These are phyloP conservation scores for Hydrocynus forskahlii DNA, from an alignment of 2,797 vertebrate genomes.

Conservation along the genomic window DNA sequence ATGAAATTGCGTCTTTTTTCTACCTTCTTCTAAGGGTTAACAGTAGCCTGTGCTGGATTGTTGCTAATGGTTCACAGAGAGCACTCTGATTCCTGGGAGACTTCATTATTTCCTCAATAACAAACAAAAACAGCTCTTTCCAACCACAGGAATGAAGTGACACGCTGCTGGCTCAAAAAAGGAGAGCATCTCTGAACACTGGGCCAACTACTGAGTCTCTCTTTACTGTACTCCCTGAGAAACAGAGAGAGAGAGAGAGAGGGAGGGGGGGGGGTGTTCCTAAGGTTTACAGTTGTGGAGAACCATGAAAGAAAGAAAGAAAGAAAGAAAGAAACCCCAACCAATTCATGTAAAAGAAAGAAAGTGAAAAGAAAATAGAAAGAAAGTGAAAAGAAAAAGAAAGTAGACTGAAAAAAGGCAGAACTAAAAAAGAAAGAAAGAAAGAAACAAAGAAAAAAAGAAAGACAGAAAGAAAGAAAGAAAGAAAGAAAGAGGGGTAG, in stretches of 20 bases:
- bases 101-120: constrained; percentile 39
- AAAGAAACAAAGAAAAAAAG: no score
- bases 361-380: no score
- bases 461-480: no score
- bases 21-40: neutral
- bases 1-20: neutral
- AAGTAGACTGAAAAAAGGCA: no score
- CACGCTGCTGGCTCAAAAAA: constrained; percentile 28
- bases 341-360: no score
- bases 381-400: no score
- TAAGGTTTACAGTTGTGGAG: no score
- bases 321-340: no score
- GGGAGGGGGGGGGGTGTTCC: neutral
- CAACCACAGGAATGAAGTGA: constrained; percentile 35
- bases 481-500: no score
- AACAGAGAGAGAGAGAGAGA: constrained; percentile 28
- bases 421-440: no score
- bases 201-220: constrained; percentile 10
- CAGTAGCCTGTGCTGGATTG: neutral
- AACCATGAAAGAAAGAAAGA: no score
- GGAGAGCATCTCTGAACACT: constrained; percentile 25
- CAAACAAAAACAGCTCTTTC: constrained; percentile 56
- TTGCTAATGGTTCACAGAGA: constrained; percentile 30
- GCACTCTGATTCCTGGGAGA: constrained; percentile 30
- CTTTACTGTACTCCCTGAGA: neutral